Base-by-base conservation (phyloP, 2,797 vertebrate species). In the Vipera ursinii region DNA sequence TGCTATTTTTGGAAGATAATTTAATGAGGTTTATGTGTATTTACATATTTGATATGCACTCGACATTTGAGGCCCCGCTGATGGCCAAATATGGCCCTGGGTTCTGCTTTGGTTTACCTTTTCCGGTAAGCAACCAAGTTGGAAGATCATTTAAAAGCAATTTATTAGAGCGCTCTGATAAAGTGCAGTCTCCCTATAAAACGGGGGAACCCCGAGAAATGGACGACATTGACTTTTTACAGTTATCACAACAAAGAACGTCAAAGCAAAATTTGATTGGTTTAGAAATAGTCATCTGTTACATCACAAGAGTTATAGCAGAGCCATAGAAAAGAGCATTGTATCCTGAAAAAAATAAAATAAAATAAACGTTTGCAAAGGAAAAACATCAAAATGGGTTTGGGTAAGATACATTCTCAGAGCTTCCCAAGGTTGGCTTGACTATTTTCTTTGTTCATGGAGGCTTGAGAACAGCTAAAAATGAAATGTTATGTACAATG, bases 1-100 rank as follows among this genome's bases (percentile, higher is more conserved):
- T 93, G 48, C 51, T 69, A 88, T 88, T 90, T 48, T n/a, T 65
- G 69, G n/a, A 93, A 65, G 86, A 89, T 65, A 86, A 78, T 65
- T 13, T 24, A 88, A 69, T 88, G 44, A 88, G 63, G 82, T 28
- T n/a, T n/a, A 38, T 90, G 32, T 87, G 5, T 90, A 86, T 63
- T 55, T 65, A 44, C 87, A 89, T 69, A 6, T 0, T 90, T 56
- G 26, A 89, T 90, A 63, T 90, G 24, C n/a, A 61, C 48, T 28
- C 38, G 60, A 73, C 51, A 14, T 73, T 73, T 3, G 38, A 78
- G 32, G 17, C 3, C 20, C 38, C 44, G 22, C 6, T 53, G 8
- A 53, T 53, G 51, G 51, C 8, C 59, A 60, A 63, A 63, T 63
- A 10, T 28, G 63, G 63, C n/a, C 2, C 28, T 69, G 24, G 63